A percentile compares a stretch with the other conserved stretches of the same genome.
phyloP scores from a whole-genome alignment of 1,140 invertebrate species.

The Archegozetes longisetosus region DNA sequence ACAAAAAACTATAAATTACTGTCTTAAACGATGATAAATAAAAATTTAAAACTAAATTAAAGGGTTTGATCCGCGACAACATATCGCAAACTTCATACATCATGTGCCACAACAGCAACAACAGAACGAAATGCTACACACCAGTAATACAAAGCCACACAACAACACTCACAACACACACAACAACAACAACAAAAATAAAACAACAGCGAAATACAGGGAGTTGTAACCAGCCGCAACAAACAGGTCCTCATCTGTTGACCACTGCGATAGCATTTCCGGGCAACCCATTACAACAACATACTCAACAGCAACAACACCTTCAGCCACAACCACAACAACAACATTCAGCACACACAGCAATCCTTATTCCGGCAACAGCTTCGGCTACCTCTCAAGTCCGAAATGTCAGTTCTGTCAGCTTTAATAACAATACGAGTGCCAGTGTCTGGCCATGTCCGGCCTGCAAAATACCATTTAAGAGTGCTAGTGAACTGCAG shows the following conservation, averaged over 20 bases:
- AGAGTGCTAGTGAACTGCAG: constrained; percentile 23
- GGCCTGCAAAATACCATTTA: constrained; percentile 24
- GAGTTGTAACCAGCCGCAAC: neutral
- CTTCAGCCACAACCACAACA: constrained; percentile 14
- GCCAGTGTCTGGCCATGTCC: constrained; percentile 24
- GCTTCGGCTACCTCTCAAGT: constrained; percentile 5
- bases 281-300: constrained; percentile 17
- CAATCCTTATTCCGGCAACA: constrained; percentile 11
- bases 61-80: constrained; percentile 20
- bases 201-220: neutral
- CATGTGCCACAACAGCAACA: neutral
- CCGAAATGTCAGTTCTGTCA: constrained; percentile 1
- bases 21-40: too few species aligned
- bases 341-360: neutral
- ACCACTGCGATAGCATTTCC: constrained; percentile 21
- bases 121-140: neutral
- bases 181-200: neutral
- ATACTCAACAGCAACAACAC: constrained; percentile 17
- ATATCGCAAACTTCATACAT: constrained; percentile 18
- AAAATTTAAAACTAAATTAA: too few species aligned
- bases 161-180: constrained; percentile 14
- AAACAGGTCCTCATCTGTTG: constrained; percentile 3
- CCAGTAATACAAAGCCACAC: neutral
- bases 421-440: neutral
- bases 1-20: too few species aligned